Evolutionary conservation across 2,797 vertebrate species (phyloP), one percentile per base, ranked within the genome.

Genomic region (Halcyon leucocephala): DNA sequence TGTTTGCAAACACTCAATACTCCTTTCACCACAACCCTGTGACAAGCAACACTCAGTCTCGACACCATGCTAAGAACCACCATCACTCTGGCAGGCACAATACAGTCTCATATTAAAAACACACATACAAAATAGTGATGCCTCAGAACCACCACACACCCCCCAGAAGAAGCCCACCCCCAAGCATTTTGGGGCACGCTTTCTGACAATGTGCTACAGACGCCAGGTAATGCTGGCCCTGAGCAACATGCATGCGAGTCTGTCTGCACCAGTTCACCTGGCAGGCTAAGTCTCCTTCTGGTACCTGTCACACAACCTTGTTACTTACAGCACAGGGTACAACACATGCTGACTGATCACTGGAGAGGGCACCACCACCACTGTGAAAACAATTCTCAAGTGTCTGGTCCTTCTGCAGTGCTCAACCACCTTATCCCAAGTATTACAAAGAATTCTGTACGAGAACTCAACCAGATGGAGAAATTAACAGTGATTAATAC

Each of bases 321-420:
- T n/a, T 26, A 28, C 12, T 42, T 26, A 28, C 12, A 35, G 48
- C 42, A 44, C 35, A 49, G 37, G 10, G 22, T 9, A 42, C 0
- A 3, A 67, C 18, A 14, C 39, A 11, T 4, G 3, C 37, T 24
- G 51, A 39, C 4, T 29, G 35, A 51, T 13, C 0, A 0, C 80
- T 58, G 26, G 29, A 65, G 24, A 20, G 16, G 16, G 24, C 20
- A 31, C 39, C 44, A 31, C 7, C 7, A 8, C 31, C 20, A 21
- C 31, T n/a, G 20, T 26, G 24, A 67, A 80, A 41, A 26, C 54
- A 52, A 3, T 20, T 44, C n/a, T 57, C 15, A 20, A 22, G 22
- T 19, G 10, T 35, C 29, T 0, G 0, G 5, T 61, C 26, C 35
- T 85, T 48, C 61, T 21, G 35, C 26, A n/a, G 33, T 4, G 0